phyloP scores from a whole-genome alignment of 1,140 invertebrate genomes.

The Brachionus paranguensis region DNA sequence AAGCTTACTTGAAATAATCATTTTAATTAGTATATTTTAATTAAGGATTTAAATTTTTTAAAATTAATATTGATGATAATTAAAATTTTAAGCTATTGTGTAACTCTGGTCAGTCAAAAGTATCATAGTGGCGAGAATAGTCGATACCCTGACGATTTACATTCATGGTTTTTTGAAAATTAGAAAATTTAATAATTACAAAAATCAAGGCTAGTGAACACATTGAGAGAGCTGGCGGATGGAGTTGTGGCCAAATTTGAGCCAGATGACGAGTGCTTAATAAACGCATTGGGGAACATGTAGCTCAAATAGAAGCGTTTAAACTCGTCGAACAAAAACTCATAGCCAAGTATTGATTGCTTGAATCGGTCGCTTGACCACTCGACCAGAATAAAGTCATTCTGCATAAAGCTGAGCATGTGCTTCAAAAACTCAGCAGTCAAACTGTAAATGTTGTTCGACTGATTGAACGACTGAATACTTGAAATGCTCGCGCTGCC shows the following conservation, averaged over 20 bases:
- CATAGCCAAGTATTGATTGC: slow-evolving; percentile 63
- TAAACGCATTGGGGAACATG: slow-evolving; percentile 74
- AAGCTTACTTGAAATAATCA: no score
- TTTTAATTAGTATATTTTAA: no score
- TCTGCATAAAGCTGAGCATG: slow-evolving; percentile 33
- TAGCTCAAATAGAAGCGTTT: slow-evolving; percentile 80
- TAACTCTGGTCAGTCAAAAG: no score
- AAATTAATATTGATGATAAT: no score
- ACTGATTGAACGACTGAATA: neutral
- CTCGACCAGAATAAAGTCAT: slow-evolving; percentile 24
- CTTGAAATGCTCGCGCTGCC: neutral
- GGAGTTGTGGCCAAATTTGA: slow-evolving; percentile 46
- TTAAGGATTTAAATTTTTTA: no score
- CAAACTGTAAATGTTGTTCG: neutral
- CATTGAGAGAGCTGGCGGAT: neutral
- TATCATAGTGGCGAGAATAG: no score
- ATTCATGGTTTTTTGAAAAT: no score
- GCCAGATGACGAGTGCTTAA: slow-evolving; percentile 59
- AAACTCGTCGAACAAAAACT: slow-evolving; percentile 84
- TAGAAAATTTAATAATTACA: neutral
- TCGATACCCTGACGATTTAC: no score
- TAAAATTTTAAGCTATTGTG: no score
- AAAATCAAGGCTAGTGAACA: slow-evolving; percentile 22
- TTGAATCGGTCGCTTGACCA: neutral
- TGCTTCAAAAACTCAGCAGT: slow-evolving; percentile 16